Conservation (phyloP, 1,140 invertebrate species). For the Notospermus geniculatus region DNA sequence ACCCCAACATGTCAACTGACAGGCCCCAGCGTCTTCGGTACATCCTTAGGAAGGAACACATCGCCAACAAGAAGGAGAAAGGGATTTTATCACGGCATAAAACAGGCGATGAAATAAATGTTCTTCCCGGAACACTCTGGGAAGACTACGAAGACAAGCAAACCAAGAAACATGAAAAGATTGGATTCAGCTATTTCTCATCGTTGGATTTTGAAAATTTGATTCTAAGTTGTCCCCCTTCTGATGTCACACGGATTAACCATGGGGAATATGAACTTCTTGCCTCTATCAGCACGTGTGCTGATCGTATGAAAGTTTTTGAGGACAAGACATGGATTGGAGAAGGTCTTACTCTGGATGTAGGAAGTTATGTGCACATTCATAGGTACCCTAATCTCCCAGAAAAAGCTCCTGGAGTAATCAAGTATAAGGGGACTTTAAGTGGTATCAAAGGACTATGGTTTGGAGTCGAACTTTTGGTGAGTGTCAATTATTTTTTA, state of each 20-base stretch:
- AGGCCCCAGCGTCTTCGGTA: conserved; percentile 5
- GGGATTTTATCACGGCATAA: conserved; percentile 1
- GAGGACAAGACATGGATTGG: conserved; percentile 8
- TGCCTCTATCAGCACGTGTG: conserved; percentile 10
- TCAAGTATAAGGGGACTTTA: conserved; percentile 12
- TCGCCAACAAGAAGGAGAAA: conserved; percentile 14
- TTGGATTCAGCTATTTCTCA: conserved; percentile 2
- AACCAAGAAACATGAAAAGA: conserved; percentile 10
- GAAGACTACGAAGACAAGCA: background rate
- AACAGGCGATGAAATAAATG: conserved; percentile 14
- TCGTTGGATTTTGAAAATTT: conserved; percentile 12
- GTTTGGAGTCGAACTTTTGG: conserved; percentile 19
- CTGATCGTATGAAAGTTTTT: conserved; percentile 15
- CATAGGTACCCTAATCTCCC: background rate
- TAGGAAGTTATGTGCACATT: conserved; percentile 1
- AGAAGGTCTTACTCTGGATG: conserved; percentile 7
- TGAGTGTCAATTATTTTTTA: background rate
- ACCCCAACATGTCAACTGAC: conserved; percentile 2
- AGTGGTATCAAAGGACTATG: conserved; percentile 8
- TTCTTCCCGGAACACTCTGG: conserved; percentile 13
- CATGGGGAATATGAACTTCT: conserved; percentile 9
- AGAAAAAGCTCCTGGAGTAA: conserved; percentile 10
- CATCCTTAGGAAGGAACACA: conserved; percentile 14
- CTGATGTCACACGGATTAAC: conserved; percentile 9
- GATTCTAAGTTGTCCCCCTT: conserved; percentile 7